Conservation (phyloP, 2,888 invertebrate genomes). For the Heliconius hortense region DNA sequence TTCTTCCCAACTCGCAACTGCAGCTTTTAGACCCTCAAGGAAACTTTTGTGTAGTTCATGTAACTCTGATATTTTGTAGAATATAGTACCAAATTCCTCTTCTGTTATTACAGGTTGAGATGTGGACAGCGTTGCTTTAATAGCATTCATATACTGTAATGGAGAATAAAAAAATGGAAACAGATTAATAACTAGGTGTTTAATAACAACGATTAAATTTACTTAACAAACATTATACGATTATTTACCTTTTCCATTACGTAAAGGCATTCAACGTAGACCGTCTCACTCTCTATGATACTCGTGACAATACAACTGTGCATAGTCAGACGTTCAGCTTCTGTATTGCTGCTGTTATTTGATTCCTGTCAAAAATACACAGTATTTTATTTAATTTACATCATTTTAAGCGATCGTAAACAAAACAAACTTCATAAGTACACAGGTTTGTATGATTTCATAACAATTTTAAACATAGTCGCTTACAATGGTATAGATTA, state of each 20-base stretch:
- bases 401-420: background rate
- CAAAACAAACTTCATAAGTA: background rate
- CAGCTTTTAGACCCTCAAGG: constrained; percentile 87
- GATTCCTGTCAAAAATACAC: constrained; percentile 58
- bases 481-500: constrained; percentile 20
- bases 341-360: constrained; percentile 80
- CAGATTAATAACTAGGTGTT: background rate
- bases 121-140: constrained; percentile 92
- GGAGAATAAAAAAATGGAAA: background rate
- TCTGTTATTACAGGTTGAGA: constrained; percentile 95
- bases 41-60: constrained; percentile 92
- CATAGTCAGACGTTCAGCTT: constrained; percentile 91
- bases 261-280: constrained; percentile 94
- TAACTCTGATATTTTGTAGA: constrained; percentile 95
- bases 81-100: constrained; percentile 94
- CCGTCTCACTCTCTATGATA: constrained; percentile 94
- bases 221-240: background rate
- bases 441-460: constrained; percentile 15
- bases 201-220: background rate
- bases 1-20: constrained; percentile 87
- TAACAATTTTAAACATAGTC: constrained; percentile 25
- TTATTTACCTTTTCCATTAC: constrained; percentile 90
- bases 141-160: constrained; percentile 92
- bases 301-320: constrained; percentile 93
- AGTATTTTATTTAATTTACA: constrained; percentile 4